Evolutionary conservation across 2,113 vertebrate genomes (phyloP).

Genomic region (Puffinus mauretanicus): DNA sequence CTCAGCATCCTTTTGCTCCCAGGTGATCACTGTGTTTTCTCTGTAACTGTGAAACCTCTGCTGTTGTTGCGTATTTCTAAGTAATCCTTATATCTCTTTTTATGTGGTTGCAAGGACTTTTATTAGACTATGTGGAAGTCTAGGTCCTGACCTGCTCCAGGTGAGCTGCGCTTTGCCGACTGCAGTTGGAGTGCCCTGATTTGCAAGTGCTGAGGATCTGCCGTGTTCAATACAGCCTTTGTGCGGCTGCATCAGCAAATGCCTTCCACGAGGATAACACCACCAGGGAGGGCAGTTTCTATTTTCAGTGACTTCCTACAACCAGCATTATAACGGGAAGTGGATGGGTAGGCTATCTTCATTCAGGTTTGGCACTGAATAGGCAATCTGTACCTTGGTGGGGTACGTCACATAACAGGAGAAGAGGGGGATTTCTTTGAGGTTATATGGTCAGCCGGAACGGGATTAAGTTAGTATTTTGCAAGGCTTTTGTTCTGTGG

Average conservation of each 20-base stretch:
- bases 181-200: fast-evolving
- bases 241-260: neutral
- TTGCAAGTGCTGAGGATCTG: neutral
- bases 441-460: fast-evolving
- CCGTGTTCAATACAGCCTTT: neutral
- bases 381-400: neutral
- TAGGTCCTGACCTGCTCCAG: neutral
- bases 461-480: neutral
- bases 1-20: neutral
- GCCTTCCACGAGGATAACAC: fast-evolving
- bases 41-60: neutral
- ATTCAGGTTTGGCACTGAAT: neutral
- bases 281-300: neutral
- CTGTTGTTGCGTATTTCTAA: neutral
- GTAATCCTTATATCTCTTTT: neutral
- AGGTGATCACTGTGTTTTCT: neutral
- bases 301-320: neutral
- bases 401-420: fast-evolving
- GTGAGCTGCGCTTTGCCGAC: neutral
- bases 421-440: neutral
- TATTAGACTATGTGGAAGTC: neutral
- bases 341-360: neutral
- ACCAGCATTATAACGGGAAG: neutral
- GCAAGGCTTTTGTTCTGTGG: neutral
- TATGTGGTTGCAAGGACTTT: neutral